A percentile compares a stretch with the other conserved stretches of the same genome.
phyloP scores from a whole-genome alignment of 2,888 invertebrate species.

The Deroplatys truncata region DNA sequence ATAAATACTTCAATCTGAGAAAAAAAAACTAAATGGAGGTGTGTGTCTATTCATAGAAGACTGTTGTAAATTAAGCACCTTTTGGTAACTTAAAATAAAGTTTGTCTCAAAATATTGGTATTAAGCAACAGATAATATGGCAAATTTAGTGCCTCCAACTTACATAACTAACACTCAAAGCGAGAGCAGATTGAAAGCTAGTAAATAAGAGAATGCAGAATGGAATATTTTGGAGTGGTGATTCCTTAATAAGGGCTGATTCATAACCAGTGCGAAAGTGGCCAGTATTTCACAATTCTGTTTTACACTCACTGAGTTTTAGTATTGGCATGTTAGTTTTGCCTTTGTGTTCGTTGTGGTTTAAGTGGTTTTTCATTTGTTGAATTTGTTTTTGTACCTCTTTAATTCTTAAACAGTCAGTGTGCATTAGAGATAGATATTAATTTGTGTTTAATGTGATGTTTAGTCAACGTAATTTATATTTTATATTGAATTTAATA shows the following conservation, averaged over 20 bases:
- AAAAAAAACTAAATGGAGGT: no score
- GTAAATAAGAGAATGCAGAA: background rate
- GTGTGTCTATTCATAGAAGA: no score
- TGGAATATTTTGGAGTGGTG: background rate
- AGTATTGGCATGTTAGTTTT: conserved; percentile 11
- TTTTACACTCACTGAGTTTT: background rate
- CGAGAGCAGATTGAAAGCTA: no score
- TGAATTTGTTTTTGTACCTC: conserved; percentile 26
- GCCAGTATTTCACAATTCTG: background rate
- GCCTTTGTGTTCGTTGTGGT: conserved; percentile 3
- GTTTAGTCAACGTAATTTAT: conserved; percentile 26
- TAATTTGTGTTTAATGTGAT: conserved; percentile 26
- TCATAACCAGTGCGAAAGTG: conserved; percentile 5
- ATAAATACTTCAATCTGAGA: no score
- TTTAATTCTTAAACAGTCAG: conserved; percentile 21
- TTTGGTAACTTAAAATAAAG: no score
- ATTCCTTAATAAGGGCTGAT: background rate
- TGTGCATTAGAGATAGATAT: conserved; percentile 22
- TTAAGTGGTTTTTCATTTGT: conserved; percentile 9
- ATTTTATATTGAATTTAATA: conserved; percentile 15
- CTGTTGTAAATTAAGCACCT: no score
- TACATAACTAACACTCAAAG: no score
- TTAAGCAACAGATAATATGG: no score
- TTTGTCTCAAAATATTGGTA: no score
- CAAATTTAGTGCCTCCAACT: no score